Evolutionary conservation across 2,797 vertebrate genomes (phyloP).

Genomic region (Pachyuromys duprasi): DNA sequence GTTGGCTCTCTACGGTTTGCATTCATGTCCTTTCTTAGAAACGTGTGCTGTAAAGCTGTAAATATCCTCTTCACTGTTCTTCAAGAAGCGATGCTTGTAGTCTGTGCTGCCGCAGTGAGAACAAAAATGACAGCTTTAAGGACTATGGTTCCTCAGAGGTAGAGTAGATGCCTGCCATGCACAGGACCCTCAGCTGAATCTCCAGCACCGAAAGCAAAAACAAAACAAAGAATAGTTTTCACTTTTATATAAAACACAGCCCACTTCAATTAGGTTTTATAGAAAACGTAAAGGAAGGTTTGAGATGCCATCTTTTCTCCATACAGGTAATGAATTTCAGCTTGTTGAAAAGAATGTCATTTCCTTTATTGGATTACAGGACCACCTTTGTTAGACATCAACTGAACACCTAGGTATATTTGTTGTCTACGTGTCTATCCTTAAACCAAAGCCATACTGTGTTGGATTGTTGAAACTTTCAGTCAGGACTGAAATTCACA

Average conservation of each 20-base stretch:
- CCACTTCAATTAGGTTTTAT: background rate
- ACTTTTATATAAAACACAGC: background rate
- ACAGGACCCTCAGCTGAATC: background rate
- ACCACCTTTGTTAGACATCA: background rate
- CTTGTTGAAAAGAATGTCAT: background rate
- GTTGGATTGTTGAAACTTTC: background rate
- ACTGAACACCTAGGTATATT: too few relatives aligned
- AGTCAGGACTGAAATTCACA: background rate
- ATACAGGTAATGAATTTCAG: background rate
- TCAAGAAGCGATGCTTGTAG: background rate
- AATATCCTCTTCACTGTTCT: background rate
- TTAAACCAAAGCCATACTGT: background rate
- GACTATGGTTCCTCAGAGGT: background rate
- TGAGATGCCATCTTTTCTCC: background rate
- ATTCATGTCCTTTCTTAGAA: slow-evolving; percentile 24
- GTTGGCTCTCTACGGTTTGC: background rate
- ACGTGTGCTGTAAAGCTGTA: slow-evolving; percentile 1
- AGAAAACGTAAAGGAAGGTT: background rate
- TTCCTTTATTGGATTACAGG: background rate
- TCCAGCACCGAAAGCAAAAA: background rate
- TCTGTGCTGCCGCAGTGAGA: background rate
- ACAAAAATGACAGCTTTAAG: background rate
- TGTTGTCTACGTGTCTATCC: background rate
- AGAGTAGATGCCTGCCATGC: background rate
- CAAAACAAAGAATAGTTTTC: background rate